Conservation (phyloP, 2,797 vertebrate genomes). For the Zenarchopterus dispar region DNA sequence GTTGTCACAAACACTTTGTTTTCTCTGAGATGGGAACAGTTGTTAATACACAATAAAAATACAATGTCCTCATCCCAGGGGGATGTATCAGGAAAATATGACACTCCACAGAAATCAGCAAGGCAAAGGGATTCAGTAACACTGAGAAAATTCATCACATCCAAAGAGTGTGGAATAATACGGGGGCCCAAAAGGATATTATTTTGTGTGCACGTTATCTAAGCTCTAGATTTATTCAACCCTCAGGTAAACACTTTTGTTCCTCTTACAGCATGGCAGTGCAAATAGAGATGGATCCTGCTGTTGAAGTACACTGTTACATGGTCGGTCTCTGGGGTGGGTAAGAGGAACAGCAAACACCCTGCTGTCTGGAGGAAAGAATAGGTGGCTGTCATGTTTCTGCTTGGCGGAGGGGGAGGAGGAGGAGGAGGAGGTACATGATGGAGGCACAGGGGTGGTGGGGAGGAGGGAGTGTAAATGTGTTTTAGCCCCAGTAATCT, state of each 20-base stretch:
- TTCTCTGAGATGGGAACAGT: slow-evolving; percentile 32
- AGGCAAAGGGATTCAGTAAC: slow-evolving; percentile 28
- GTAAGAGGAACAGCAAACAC: slow-evolving; percentile 75
- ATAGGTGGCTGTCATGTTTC: slow-evolving; percentile 71
- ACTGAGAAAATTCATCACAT: slow-evolving; percentile 29
- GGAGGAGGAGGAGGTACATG: slow-evolving; percentile 4
- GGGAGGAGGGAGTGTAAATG: slow-evolving; percentile 53
- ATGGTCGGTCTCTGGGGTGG: slow-evolving; percentile 65
- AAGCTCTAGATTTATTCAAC: slow-evolving; percentile 46
- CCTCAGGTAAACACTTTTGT: slow-evolving; percentile 59
- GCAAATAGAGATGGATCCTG: slow-evolving; percentile 65
- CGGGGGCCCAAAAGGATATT: slow-evolving; percentile 36
- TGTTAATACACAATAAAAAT: slow-evolving; percentile 24
- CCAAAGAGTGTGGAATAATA: slow-evolving; percentile 26
- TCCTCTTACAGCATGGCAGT: slow-evolving; percentile 43
- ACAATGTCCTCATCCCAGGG: slow-evolving; percentile 21
- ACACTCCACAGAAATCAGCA: slow-evolving; percentile 21
- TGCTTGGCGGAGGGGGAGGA: slow-evolving; percentile 42
- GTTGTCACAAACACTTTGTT: slow-evolving; percentile 26
- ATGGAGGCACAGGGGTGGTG: slow-evolving; percentile 1
- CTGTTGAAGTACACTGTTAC: slow-evolving; percentile 56
- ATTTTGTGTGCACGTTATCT: slow-evolving; percentile 44
- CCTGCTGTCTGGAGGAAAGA: slow-evolving; percentile 69
- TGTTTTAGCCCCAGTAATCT: slow-evolving; percentile 74
- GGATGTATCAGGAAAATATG: slow-evolving; percentile 30